phyloP scores from a whole-genome alignment of 2,888 invertebrate species.

The Tenthredo notha region DNA sequence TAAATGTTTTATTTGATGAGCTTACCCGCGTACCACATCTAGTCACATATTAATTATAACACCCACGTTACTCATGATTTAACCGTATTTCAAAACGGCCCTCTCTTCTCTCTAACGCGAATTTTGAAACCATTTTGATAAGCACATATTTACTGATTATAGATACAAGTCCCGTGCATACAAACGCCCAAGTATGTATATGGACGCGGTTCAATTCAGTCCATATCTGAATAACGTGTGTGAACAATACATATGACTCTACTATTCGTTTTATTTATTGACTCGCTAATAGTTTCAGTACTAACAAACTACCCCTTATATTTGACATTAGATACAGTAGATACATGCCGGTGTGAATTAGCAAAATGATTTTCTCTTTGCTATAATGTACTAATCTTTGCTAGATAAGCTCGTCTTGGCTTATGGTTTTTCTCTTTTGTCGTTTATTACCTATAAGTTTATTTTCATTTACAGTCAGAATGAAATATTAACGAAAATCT shows the following conservation, averaged over 20 bases:
- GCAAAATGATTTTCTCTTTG: not conserved
- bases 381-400: not conserved
- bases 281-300: not conserved
- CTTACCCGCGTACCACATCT: constrained; percentile 1
- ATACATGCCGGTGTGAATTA: not conserved
- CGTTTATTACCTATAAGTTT: no score
- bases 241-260: not conserved
- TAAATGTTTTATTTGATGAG: constrained; percentile 39
- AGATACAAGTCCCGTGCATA: constrained; percentile 28
- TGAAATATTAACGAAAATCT: constrained; percentile 8
- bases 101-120: not conserved
- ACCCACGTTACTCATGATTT: constrained; percentile 25
- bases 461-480: not conserved
- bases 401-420: not conserved
- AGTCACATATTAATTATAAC: constrained; percentile 21
- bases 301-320: not conserved
- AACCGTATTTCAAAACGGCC: constrained; percentile 33
- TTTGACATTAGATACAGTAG: not conserved
- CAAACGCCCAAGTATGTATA: not conserved
- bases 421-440: not conserved
- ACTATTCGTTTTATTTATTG: constrained; percentile 1
- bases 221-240: not conserved
- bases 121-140: constrained; percentile 37
- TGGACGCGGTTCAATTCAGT: constrained; percentile 20
- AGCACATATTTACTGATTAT: constrained; percentile 44